These are phyloP conservation scores for Neomorphus geoffroyi DNA, from an alignment of 2,797 vertebrate genomes.

Conservation along the genomic window DNA sequence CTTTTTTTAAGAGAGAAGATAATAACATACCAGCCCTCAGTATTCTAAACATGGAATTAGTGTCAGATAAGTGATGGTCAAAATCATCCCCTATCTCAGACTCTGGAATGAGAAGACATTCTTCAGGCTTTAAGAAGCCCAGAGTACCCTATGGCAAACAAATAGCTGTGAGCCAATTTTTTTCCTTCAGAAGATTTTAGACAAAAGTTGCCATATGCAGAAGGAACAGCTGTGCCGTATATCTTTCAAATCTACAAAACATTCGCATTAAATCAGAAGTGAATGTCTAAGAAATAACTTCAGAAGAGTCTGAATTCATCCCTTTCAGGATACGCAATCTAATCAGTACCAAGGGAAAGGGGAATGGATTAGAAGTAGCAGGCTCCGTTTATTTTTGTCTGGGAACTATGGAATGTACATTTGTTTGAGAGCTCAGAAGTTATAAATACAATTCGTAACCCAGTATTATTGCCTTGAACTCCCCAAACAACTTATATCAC, in stretches of 20 bases:
- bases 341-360: slow-evolving; percentile 59
- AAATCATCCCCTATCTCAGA: slow-evolving; percentile 57
- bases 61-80: slow-evolving; percentile 62
- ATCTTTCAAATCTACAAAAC: slow-evolving; percentile 64
- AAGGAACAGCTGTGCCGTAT: slow-evolving; percentile 72
- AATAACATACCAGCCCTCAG: slow-evolving; percentile 70
- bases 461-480: neutral
- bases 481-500: neutral
- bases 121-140: slow-evolving; percentile 40
- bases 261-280: slow-evolving; percentile 16
- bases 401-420: slow-evolving; percentile 71
- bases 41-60: slow-evolving; percentile 76
- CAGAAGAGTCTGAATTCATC: slow-evolving; percentile 46
- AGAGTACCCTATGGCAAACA: neutral
- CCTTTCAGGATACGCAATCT: slow-evolving; percentile 62
- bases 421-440: slow-evolving; percentile 52
- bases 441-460: slow-evolving; percentile 17
- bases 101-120: slow-evolving; percentile 40
- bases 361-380: slow-evolving; percentile 67
- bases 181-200: slow-evolving; percentile 25
- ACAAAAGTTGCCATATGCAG: slow-evolving; percentile 6
- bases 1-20: slow-evolving; percentile 68
- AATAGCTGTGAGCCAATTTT: neutral
- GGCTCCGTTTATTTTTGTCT: slow-evolving; percentile 79
- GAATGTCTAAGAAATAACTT: slow-evolving; percentile 53